phyloP scores from a whole-genome alignment of 53 echinoderm and acorn worm species.

The Holothuria scabra region DNA sequence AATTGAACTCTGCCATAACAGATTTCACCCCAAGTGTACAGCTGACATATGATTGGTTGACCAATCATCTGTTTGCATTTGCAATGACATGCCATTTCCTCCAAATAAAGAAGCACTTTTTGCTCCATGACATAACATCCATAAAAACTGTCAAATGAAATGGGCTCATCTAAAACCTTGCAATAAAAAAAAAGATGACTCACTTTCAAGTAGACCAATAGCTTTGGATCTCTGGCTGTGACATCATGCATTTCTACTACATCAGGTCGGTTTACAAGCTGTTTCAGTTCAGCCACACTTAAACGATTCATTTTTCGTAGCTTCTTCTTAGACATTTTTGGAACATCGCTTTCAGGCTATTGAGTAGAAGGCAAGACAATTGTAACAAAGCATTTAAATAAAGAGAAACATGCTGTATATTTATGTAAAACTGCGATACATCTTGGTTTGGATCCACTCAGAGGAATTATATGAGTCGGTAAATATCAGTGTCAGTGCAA shows the following conservation, averaged over 20 bases:
- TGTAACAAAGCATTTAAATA: not conserved
- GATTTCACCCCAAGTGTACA: no score
- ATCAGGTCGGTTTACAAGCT: slow-evolving; percentile 93
- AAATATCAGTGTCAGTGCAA: no score
- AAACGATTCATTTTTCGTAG: slow-evolving; percentile 92
- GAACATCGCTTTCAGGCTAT: slow-evolving; percentile 72
- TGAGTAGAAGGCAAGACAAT: not conserved
- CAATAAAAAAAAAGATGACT: not conserved
- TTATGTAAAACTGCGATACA: not conserved
- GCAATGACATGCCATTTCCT: no score
- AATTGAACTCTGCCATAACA: no score
- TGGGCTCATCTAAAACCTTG: no score
- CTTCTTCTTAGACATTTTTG: slow-evolving; percentile 97
- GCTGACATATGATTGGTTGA: no score
- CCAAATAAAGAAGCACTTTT: no score
- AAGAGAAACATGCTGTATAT: not conserved
- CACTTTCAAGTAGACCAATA: slow-evolving; percentile 96
- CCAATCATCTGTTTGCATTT: no score
- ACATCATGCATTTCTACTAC: slow-evolving; percentile 99
- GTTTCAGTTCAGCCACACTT: slow-evolving; percentile 97
- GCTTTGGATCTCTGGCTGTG: slow-evolving; percentile 95
- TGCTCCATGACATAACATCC: no score
- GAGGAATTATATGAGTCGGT: no score
- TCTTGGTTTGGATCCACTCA: not conserved
- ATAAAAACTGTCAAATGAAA: no score